These are phyloP conservation scores for Thymelicus acteon DNA, from an alignment of 2,888 invertebrate species.

Conservation along the genomic window DNA sequence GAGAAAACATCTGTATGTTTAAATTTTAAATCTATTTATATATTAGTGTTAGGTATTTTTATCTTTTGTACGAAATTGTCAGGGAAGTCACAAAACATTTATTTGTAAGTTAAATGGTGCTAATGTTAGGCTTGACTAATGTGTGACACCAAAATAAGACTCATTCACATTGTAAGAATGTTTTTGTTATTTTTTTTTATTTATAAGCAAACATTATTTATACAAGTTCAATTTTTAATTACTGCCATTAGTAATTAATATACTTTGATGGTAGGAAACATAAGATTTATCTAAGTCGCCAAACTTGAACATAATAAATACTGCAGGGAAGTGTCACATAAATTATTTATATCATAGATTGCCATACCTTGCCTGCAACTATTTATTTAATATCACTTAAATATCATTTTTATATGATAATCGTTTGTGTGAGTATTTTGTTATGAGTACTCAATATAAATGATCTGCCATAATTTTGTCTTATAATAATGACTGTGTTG, in stretches of 20 bases:
- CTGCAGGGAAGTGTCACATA: slow-evolving; percentile 81
- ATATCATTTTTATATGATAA: slow-evolving; percentile 71
- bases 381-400: slow-evolving; percentile 71
- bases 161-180: slow-evolving; percentile 80
- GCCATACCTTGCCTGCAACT: slow-evolving; percentile 84
- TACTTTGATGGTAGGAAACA: slow-evolving; percentile 67
- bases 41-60: slow-evolving; percentile 83
- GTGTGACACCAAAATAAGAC: slow-evolving; percentile 83
- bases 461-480: slow-evolving; percentile 84
- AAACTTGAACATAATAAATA: slow-evolving; percentile 70
- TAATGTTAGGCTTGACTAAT: slow-evolving; percentile 83
- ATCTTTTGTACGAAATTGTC: slow-evolving; percentile 83
- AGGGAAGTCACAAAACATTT: slow-evolving; percentile 82
- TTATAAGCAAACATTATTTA: slow-evolving; percentile 82
- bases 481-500: slow-evolving; percentile 80
- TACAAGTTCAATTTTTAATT: slow-evolving; percentile 76
- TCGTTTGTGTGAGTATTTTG: slow-evolving; percentile 80
- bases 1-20: slow-evolving; percentile 75
- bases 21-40: slow-evolving; percentile 80
- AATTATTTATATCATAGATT: slow-evolving; percentile 78
- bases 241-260: slow-evolving; percentile 80
- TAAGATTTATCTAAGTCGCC: slow-evolving; percentile 59
- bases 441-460: slow-evolving; percentile 80
- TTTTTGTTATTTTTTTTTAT: slow-evolving; percentile 81
- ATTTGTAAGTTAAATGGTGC: slow-evolving; percentile 83